A percentile compares a stretch with the other conserved stretches of the same genome.
phyloP scores from a whole-genome alignment of 2,888 invertebrate genomes.

The Eilema depressum region DNA sequence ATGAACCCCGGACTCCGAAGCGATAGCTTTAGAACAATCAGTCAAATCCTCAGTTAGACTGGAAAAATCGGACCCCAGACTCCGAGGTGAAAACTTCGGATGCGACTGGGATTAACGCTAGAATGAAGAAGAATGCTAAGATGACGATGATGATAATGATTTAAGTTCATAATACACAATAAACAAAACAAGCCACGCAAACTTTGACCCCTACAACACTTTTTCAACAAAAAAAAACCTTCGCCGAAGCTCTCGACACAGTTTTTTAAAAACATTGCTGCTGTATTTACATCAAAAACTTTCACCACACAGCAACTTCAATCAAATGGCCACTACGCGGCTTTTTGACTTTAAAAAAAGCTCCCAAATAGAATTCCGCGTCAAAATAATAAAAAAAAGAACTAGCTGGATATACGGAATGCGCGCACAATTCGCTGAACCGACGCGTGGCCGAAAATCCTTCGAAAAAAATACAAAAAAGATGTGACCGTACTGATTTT shows the following conservation, averaged over 20 bases:
- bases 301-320: constrained; percentile 33
- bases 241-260: neutral
- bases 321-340: constrained; percentile 42
- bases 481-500: constrained; percentile 29
- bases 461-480: constrained; percentile 60
- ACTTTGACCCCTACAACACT: neutral
- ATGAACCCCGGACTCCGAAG: too few species aligned
- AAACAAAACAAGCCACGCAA: neutral
- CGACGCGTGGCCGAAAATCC: constrained; percentile 58
- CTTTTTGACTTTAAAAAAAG: constrained; percentile 50
- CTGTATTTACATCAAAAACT: constrained; percentile 29
- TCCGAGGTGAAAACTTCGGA: too few species aligned
- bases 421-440: constrained; percentile 43
- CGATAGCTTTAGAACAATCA: too few species aligned
- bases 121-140: too few species aligned
- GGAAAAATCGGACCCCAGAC: too few species aligned
- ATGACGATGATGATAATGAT: too few species aligned
- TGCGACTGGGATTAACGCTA: too few species aligned
- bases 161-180: too few species aligned
- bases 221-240: neutral
- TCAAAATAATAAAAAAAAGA: constrained; percentile 49
- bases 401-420: constrained; percentile 41
- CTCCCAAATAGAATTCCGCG: constrained; percentile 43
- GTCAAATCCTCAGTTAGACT: too few species aligned
- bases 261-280: constrained; percentile 3